A percentile compares a stretch with the other conserved stretches of the same genome.
Evolutionary conservation across 2,888 invertebrate genomes (phyloP).

Genomic region (Uloborus plumipes): DNA sequence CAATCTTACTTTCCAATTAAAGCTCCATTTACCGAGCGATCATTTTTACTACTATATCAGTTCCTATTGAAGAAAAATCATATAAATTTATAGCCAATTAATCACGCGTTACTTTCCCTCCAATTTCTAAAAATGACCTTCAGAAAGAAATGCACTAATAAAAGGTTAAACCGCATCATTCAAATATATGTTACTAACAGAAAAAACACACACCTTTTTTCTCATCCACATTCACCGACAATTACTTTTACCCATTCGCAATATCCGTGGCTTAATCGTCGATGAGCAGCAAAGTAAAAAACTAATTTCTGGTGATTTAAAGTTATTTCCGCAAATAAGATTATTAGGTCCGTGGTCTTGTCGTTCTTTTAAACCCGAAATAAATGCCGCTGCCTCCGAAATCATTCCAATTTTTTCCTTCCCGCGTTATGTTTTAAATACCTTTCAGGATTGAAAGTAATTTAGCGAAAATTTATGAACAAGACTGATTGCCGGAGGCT

Average conservation of each 20-base stretch:
- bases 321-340: constrained; percentile 61
- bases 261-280: constrained; percentile 42
- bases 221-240: constrained; percentile 14
- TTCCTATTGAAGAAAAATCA: background rate
- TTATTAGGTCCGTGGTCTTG: constrained; percentile 36
- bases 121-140: constrained; percentile 35
- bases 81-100: constrained; percentile 22
- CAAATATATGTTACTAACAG: constrained; percentile 12
- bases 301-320: constrained; percentile 61
- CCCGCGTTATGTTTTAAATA: constrained; percentile 44
- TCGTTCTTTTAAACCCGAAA: constrained; percentile 33
- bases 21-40: no score
- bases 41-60: background rate
- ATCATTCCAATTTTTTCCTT: constrained; percentile 5
- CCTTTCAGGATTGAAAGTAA: constrained; percentile 45
- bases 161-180: constrained; percentile 56
- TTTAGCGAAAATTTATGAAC: constrained; percentile 60
- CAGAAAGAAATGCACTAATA: constrained; percentile 39
- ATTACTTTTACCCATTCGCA: constrained; percentile 25
- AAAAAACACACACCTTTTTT: constrained; percentile 27
- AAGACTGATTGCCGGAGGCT: constrained; percentile 57
- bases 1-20: no score
- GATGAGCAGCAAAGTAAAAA: constrained; percentile 43
- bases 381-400: constrained; percentile 14
- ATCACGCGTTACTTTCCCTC: constrained; percentile 19